Evolutionary conservation across 2,113 vertebrate genomes (phyloP).

Genomic region (Erythrolamprus reginae): DNA sequence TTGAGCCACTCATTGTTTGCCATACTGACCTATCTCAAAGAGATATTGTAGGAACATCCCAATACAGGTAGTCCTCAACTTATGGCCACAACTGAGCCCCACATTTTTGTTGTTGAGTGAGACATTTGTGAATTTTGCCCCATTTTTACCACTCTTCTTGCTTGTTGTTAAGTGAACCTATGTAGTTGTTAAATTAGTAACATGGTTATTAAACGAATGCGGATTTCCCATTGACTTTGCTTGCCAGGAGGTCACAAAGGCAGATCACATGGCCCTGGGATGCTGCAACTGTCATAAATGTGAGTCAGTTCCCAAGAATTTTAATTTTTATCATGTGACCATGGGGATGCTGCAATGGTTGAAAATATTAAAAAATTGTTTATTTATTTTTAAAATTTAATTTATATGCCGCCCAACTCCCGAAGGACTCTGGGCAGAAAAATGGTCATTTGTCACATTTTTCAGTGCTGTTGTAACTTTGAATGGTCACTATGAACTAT

Average conservation of each 20-base stretch:
- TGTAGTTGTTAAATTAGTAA: background rate
- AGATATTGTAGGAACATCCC: background rate
- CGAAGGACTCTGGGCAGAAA: no score
- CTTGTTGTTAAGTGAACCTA: background rate
- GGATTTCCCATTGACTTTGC: background rate
- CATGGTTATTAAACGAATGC: background rate
- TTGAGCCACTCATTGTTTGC: background rate
- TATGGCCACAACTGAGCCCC: background rate
- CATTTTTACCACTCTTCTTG: background rate
- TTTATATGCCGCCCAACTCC: no score
- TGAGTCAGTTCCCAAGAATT: background rate
- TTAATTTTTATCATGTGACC: background rate
- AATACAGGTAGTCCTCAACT: background rate
- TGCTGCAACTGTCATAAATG: background rate
- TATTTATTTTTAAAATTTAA: no score
- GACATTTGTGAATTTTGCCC: background rate
- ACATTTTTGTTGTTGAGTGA: background rate
- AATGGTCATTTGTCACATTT: background rate
- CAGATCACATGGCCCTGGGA: background rate
- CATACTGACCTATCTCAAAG: background rate
- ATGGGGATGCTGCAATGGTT: background rate
- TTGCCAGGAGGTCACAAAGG: background rate
- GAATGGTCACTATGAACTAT: background rate
- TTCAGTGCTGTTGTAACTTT: background rate
- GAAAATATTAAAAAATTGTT: no score